phyloP scores from a whole-genome alignment of 2,113 vertebrate genomes.

The Microcebus griseorufus region DNA sequence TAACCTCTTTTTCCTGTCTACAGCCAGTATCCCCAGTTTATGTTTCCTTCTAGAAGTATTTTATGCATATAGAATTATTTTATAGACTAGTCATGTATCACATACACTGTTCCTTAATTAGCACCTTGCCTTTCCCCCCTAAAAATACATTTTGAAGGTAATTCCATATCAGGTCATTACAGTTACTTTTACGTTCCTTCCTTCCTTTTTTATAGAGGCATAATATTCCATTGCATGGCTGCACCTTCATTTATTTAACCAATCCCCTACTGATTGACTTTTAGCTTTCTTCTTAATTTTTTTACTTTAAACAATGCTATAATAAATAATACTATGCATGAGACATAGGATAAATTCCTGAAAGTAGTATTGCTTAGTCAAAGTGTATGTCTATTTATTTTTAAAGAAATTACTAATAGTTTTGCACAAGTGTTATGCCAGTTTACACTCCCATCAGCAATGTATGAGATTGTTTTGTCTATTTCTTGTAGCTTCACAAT shows the following conservation, averaged over 20 bases:
- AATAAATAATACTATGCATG: neutral
- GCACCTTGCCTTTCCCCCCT: neutral
- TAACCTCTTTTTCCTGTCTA: neutral
- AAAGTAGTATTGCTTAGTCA: neutral
- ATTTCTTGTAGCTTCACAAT: neutral
- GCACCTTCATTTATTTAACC: neutral
- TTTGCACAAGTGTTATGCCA: neutral
- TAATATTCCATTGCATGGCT: neutral
- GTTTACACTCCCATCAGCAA: neutral
- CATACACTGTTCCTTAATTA: neutral
- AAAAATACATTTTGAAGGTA: neutral
- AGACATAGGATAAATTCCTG: neutral
- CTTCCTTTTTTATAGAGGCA: neutral
- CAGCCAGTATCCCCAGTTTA: neutral
- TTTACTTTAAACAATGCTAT: neutral
- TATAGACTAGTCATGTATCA: neutral
- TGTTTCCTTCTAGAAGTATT: neutral
- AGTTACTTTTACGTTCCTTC: neutral
- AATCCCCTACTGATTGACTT: neutral
- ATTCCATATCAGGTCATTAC: neutral
- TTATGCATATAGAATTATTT: neutral
- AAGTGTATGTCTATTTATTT: neutral
- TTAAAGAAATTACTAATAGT: neutral
- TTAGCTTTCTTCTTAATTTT: constrained; percentile 3
- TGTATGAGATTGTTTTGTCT: neutral